These are phyloP conservation scores for Neelides sp. DNA, from an alignment of 1,140 invertebrate species.

Conservation along the genomic window DNA sequence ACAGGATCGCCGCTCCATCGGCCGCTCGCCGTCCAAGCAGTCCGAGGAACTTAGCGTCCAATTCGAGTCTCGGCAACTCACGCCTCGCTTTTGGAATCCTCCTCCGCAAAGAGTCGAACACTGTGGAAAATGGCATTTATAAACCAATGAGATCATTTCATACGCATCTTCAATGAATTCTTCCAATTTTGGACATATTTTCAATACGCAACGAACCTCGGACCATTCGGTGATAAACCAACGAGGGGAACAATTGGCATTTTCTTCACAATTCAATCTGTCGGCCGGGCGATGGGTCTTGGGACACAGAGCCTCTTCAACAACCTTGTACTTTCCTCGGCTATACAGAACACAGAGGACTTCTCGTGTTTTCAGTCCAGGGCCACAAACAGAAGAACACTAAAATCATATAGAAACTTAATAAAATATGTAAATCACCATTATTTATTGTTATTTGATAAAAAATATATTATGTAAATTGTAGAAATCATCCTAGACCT, in stretches of 20 bases:
- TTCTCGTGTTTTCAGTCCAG: conserved; percentile 34
- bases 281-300: conserved; percentile 30
- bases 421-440: too few species aligned
- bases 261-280: conserved; percentile 32
- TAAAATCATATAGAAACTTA: conserved; percentile 30
- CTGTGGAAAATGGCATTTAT: too few species aligned
- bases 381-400: conserved; percentile 40
- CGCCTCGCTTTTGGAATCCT: conserved; percentile 46
- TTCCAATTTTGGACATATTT: too few species aligned
- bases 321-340: conserved; percentile 33
- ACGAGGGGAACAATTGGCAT: conserved; percentile 31
- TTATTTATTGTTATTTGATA: too few species aligned
- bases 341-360: conserved; percentile 37
- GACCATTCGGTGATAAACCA: conserved; percentile 37
- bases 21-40: conserved; percentile 45
- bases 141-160: too few species aligned
- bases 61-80: conserved; percentile 39
- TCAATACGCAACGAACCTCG: conserved; percentile 16
- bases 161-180: too few species aligned
- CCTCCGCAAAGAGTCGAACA: conserved; percentile 51
- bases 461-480: too few species aligned
- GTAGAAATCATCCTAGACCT: too few species aligned
- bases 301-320: conserved; percentile 34
- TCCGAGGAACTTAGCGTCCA: conserved; percentile 41
- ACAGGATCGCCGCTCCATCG: conserved; percentile 44